Evolutionary conservation across 2,888 invertebrate species (phyloP), one percentile per base, ranked within the genome.

Genomic region (Spisula subtruncata): DNA sequence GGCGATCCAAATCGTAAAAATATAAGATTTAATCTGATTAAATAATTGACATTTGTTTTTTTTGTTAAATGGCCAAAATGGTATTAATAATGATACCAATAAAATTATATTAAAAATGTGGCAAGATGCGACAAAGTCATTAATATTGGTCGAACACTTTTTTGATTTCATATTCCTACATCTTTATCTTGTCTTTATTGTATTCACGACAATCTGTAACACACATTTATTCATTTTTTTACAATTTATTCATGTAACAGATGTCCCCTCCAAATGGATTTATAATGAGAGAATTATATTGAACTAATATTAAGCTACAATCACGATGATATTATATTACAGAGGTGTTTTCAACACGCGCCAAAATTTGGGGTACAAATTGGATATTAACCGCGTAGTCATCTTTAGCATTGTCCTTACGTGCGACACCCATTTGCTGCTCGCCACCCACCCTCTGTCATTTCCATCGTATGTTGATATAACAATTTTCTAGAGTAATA

Each of bases 371-470:
- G 20, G 51, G 54, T 75, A 83, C 87, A n/a, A 80, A 83, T 32
- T 80, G 66, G 56, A 71, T 80, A 79, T 88, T 54, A 56, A 81
- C n/a, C 51, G 8, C 25, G 60, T 60, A 71, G 88, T 85, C 85
- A 88, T 66, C 60, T 66, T n/a, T 41, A 29, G 4, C 32, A 56
- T 71, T 80, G 83, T 71, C 60, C 41, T 35, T 35, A 71, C 25
- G 89, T 84, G 89, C 80, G 81, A 86, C 25, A 84, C 81, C 41
- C 86, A 89, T 66, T 80, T 89, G 89, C 51, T 54, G 12, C 25
- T 25, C 46, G 54, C 83, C 89, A 32, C 83, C 89, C 80, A 54
- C 41, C 79, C 56, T 54, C 80, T 80, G 85, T 85, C 80, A 56
- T 41, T 54, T 54, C 80, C 25, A 56, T 85, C 71, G 35, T 54